Base-by-base conservation (phyloP, 2,113 vertebrate genomes). In the Petrocephalus zakoni region DNA sequence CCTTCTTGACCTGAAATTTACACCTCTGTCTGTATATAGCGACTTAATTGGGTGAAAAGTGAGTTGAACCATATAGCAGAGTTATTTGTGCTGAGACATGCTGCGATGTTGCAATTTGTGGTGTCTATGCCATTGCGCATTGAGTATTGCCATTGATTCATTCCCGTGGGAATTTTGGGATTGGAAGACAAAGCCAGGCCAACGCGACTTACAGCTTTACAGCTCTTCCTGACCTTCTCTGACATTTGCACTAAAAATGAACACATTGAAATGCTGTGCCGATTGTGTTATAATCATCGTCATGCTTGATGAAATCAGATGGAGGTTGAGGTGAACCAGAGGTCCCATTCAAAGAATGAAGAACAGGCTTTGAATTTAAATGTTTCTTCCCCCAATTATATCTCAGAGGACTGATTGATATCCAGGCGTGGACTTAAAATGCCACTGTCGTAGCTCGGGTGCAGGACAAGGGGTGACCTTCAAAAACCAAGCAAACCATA, bases 151-250 rank as follows among this genome's bases (percentile, higher is more conserved):
- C n/a, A 51, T 51, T 51, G 29, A 34, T 86, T 55, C 82, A 85
- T 86, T 58, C 52, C 25, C 52, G 19, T 13, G 25, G 85, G 85
- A 86, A 53, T 86, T 53, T 58, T 34, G 17, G 52, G 85, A 55
- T 22, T 84, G 81, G 47, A 86, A 52, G 85, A 34, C 85, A 55
- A 55, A 56, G 51, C 49, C 51, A 53, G 51, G 29, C 85, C 17
- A 29, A 56, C 19, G 29, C 21, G 29, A 3, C 52, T 29, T 58
- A 4, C 52, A 86, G 85, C 46, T 13, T 85, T 52, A 13, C 51
- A 58, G 53, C 85, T 86, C 52, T 86, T 86, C 7, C 53, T 86
- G 29, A 86, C 85, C 85, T 86, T 85, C 84, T 55, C n/a, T 87
- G 86, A 64, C 56, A 42, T 64, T 87, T 64, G 86, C 19, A 87